Evolutionary conservation across 2,113 vertebrate species (phyloP).

Genomic region (Oreocharis arfaki): DNA sequence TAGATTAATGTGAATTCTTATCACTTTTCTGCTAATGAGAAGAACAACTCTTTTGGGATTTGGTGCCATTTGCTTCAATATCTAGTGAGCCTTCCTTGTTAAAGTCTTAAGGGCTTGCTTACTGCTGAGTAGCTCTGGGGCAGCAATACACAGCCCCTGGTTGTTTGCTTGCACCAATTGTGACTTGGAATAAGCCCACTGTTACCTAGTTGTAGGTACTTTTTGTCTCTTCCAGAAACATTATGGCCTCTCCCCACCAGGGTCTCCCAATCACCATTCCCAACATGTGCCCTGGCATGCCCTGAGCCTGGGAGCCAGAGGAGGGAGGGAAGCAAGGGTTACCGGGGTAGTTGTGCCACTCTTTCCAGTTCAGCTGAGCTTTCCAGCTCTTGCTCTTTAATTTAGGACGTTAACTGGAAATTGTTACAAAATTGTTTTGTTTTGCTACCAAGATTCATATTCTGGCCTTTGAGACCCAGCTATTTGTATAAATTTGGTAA

Average conservation of each 20-base stretch:
- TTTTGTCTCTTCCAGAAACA: not conserved
- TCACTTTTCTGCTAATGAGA: not conserved
- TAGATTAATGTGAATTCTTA: constrained; percentile 2
- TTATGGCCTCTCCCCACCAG: not conserved
- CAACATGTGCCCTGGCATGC: not conserved
- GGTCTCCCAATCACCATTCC: not conserved
- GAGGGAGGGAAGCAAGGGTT: not conserved
- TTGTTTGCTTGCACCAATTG: not conserved
- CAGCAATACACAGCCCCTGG: not conserved
- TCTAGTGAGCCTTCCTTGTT: not conserved
- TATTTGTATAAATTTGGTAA: not conserved
- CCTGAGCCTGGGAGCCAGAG: accelerated
- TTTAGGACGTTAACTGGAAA: not conserved
- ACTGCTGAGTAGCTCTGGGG: not conserved
- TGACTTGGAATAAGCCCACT: not conserved
- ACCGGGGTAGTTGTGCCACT: not conserved
- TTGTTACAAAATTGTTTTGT: not conserved
- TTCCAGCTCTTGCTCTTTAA: not conserved
- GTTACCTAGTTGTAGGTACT: not conserved
- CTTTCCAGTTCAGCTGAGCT: not conserved
- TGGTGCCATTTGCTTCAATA: not conserved
- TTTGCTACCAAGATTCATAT: not conserved
- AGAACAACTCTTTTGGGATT: constrained; percentile 6
- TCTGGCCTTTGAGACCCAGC: not conserved
- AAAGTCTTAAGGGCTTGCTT: not conserved